phyloP scores from a whole-genome alignment of 2,113 vertebrate genomes.

The Pipa parva region DNA sequence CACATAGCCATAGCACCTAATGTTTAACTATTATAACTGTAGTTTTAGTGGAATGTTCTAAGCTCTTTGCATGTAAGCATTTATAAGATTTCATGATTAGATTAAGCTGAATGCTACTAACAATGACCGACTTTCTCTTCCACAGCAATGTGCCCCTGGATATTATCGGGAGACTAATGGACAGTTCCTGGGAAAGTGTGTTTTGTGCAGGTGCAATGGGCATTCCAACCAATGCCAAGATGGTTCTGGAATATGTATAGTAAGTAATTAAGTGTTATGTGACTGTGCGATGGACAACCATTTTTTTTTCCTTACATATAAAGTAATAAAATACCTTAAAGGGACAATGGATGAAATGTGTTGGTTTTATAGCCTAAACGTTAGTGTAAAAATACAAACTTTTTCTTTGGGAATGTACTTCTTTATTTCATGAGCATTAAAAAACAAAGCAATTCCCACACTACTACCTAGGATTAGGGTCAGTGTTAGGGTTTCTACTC shows the following conservation, averaged over 20 bases:
- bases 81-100: neutral
- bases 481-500: too few relatives aligned
- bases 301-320: too few relatives aligned
- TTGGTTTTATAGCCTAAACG: too few relatives aligned
- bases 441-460: too few relatives aligned
- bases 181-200: constrained; percentile 64
- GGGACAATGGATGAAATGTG: too few relatives aligned
- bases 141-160: constrained; percentile 77
- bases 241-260: constrained; percentile 78
- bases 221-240: constrained; percentile 79
- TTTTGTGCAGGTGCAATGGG: constrained; percentile 81
- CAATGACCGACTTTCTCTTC: neutral
- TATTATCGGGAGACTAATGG: constrained; percentile 72
- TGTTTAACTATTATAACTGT: constrained; percentile 7
- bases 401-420: too few relatives aligned
- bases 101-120: too few relatives aligned
- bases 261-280: constrained; percentile 61
- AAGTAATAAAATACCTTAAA: too few relatives aligned
- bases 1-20: too few relatives aligned
- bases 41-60: neutral
- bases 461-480: too few relatives aligned
- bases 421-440: too few relatives aligned
- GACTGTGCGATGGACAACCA: neutral
- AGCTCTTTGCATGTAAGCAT: neutral
- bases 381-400: too few relatives aligned